These are phyloP conservation scores for Meganola albula DNA, from an alignment of 2,888 invertebrate species.

Conservation along the genomic window DNA sequence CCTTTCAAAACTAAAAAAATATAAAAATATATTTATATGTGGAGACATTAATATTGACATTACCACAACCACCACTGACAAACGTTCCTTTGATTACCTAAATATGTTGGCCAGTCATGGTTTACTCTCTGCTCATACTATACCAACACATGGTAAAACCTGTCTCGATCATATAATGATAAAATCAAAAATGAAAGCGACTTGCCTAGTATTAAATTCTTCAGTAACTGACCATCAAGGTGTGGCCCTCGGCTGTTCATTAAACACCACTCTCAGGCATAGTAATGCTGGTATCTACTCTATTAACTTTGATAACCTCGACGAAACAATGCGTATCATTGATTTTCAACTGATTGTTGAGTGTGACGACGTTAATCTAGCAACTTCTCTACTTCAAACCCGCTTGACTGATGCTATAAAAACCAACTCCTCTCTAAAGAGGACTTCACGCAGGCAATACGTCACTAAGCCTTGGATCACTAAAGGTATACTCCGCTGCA, in stretches of 20 bases:
- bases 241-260: background rate
- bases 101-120: too few relatives aligned
- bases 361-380: background rate
- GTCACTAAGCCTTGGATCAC: background rate
- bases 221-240: background rate
- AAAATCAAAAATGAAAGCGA: background rate
- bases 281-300: background rate
- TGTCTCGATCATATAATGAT: too few relatives aligned
- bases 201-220: background rate
- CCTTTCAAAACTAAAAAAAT: background rate
- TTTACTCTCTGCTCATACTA: too few relatives aligned
- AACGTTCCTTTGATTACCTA: too few relatives aligned
- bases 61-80: too few relatives aligned
- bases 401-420: background rate
- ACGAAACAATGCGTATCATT: background rate
- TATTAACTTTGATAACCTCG: background rate
- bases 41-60: too few relatives aligned
- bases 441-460: background rate
- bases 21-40: conserved; percentile 20
- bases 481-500: background rate
- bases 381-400: background rate
- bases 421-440: background rate
- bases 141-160: too few relatives aligned
- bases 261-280: background rate
- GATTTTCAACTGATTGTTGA: background rate